phyloP scores from a whole-genome alignment of 2,113 vertebrate genomes.

The Trachemys scripta region DNA sequence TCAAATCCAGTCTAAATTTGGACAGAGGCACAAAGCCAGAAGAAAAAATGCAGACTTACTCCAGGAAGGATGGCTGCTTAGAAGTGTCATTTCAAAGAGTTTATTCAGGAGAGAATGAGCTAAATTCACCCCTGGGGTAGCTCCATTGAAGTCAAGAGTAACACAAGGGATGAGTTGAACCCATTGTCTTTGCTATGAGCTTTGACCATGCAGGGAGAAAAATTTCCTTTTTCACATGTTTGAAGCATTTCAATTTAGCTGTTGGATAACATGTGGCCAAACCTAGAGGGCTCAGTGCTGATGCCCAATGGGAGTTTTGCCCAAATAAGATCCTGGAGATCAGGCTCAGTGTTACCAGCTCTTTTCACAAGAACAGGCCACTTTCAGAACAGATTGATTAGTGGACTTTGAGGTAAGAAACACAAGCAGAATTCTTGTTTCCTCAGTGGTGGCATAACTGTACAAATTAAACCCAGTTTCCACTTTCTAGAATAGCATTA shows the following conservation, averaged over 20 bases:
- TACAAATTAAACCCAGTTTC: slow-evolving; percentile 60
- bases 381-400: neutral
- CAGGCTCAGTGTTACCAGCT: neutral
- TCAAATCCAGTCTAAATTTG: neutral
- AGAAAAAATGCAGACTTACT: neutral
- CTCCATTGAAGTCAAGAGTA: neutral
- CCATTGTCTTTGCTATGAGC: neutral
- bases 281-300: neutral
- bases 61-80: neutral
- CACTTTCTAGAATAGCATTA: slow-evolving; percentile 60
- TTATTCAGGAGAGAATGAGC: neutral
- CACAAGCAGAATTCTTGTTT: slow-evolving; percentile 29
- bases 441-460: slow-evolving; percentile 12
- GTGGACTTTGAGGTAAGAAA: neutral
- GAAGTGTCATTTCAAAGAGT: neutral
- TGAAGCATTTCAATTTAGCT: neutral
- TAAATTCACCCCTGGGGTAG: neutral
- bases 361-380: too few species aligned
- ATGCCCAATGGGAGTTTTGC: neutral
- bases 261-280: neutral
- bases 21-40: neutral
- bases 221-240: neutral
- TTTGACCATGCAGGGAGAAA: neutral
- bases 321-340: neutral
- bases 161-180: neutral